Percentiles rank a stretch among this genome's conserved stretches.
These are phyloP conservation scores for Neoseiulus cucumeris DNA, from an alignment of 1,140 invertebrate genomes.

Conservation along the genomic window DNA sequence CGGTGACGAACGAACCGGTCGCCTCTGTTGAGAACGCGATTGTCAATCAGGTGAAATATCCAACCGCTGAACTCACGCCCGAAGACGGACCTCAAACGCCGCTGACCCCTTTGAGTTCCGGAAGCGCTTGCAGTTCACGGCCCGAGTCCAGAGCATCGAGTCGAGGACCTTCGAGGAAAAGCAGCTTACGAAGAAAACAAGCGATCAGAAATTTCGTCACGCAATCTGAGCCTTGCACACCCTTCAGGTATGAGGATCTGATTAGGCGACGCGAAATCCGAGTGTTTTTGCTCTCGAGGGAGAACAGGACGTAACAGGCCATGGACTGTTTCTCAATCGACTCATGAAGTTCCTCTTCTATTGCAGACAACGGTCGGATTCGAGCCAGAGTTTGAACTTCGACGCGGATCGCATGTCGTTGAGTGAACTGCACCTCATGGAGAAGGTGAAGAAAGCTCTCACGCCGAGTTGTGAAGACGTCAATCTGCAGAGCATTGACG, in stretches of 20 bases:
- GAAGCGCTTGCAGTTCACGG: not conserved
- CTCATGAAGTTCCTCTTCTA: too few relatives aligned
- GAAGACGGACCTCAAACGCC: not conserved
- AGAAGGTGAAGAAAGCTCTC: not conserved
- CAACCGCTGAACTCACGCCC: not conserved
- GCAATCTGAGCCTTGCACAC: constrained; percentile 1
- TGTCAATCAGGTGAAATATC: not conserved
- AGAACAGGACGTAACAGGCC: too few relatives aligned
- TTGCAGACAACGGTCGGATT: not conserved
- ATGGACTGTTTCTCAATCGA: too few relatives aligned
- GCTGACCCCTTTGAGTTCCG: not conserved
- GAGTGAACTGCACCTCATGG: not conserved
- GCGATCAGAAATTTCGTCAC: not conserved
- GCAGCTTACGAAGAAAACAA: not conserved
- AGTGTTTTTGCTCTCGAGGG: too few relatives aligned
- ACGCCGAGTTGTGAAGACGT: constrained; percentile 7
- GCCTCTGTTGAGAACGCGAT: not conserved
- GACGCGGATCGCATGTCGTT: not conserved
- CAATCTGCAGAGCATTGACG: not conserved
- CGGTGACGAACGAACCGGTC: not conserved
- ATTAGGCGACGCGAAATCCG: too few relatives aligned
- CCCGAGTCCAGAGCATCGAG: not conserved
- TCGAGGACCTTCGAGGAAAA: not conserved
- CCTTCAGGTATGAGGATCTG: too few relatives aligned
- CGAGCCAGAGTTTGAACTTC: not conserved